Percentiles rank a stretch among this genome's conserved stretches.
Evolutionary conservation across 2,113 vertebrate genomes (phyloP).

Genomic region (Agelaius phoeniceus): DNA sequence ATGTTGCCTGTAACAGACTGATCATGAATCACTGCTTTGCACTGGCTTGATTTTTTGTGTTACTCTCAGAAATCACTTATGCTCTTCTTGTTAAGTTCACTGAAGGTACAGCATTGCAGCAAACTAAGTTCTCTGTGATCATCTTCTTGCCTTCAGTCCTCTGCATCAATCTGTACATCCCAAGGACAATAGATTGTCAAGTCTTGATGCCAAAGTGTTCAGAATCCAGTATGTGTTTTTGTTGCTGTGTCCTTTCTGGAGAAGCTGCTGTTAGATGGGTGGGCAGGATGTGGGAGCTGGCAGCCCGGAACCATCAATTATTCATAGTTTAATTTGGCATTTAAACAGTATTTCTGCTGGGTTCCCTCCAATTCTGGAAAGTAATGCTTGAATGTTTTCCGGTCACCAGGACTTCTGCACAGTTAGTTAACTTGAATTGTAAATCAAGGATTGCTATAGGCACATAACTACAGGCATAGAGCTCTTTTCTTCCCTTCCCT

Average conservation of each 20-base stretch:
- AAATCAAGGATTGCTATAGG: neutral
- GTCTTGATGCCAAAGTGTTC: neutral
- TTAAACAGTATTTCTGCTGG: neutral
- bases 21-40: neutral
- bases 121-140: neutral
- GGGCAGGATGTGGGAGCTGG: neutral
- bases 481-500: neutral
- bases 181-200: neutral
- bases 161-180: neutral
- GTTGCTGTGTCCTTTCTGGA: neutral
- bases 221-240: neutral
- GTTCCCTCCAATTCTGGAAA: neutral
- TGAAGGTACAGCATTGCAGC: neutral
- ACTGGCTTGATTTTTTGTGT: neutral
- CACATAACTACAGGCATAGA: neutral
- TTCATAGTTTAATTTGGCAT: conserved; percentile 2
- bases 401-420: neutral
- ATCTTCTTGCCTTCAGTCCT: neutral
- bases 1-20: neutral
- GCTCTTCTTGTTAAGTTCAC: neutral
- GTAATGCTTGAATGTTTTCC: neutral
- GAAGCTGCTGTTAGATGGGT: neutral
- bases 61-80: neutral
- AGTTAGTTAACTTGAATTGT: neutral
- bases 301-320: neutral